These are phyloP conservation scores for Hemiscyllium ocellatum DNA, from an alignment of 2,113 vertebrate genomes.

Conservation along the genomic window DNA sequence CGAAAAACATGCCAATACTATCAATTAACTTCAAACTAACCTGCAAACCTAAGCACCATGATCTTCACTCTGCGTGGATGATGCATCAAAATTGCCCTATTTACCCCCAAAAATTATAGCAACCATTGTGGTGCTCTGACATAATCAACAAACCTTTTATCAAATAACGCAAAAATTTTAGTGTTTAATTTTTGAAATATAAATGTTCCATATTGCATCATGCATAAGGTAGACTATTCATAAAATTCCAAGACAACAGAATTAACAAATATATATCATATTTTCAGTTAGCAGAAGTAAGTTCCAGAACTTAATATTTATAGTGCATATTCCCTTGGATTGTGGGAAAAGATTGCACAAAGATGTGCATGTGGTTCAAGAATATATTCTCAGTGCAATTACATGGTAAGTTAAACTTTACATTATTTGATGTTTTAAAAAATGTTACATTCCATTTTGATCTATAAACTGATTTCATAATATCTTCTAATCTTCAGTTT, in stretches of 20 bases:
- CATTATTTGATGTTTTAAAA: background rate
- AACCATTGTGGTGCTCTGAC: background rate
- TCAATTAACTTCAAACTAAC: background rate
- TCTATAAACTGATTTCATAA: constrained; percentile 13
- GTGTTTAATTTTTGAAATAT: constrained; percentile 35
- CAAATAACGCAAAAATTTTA: constrained; percentile 11
- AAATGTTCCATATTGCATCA: constrained; percentile 14
- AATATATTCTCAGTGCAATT: background rate
- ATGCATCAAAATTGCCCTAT: background rate
- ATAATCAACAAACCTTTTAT: background rate
- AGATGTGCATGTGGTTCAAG: background rate
- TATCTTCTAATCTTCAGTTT: constrained; percentile 14
- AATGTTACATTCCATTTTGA: background rate
- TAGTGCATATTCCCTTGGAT: background rate
- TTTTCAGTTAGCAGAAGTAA: background rate
- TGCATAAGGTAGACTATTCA: constrained; percentile 16
- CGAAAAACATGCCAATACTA: background rate
- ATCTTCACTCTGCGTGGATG: background rate
- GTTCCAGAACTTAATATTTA: background rate
- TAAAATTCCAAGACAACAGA: constrained; percentile 18
- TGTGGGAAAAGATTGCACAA: background rate
- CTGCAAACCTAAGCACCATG: background rate
- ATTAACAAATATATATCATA: constrained; percentile 19
- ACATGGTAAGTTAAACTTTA: constrained; percentile 20
- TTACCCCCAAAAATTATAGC: background rate